These are phyloP conservation scores for Umimayanthus chanpuru DNA, from an alignment of 92 coral and sea anemone genomes.

Conservation along the genomic window DNA sequence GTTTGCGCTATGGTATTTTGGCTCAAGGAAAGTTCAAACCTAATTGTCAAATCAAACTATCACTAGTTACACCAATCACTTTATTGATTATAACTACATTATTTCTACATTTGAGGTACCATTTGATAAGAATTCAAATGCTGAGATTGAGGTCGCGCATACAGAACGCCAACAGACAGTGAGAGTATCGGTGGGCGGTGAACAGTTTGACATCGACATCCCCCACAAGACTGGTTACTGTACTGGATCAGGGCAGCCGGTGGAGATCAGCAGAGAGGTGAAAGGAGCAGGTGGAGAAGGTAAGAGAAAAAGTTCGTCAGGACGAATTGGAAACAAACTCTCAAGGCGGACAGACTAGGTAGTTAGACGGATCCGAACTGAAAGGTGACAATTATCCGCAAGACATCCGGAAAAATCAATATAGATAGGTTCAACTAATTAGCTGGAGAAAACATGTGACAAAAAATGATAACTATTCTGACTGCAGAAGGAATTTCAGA, in stretches of 20 bases:
- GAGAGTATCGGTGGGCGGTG: slow-evolving; percentile 48
- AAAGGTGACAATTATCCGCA: not conserved
- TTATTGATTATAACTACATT: not conserved
- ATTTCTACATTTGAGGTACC: not conserved
- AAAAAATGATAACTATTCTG: too few relatives aligned
- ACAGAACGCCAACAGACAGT: slow-evolving; percentile 49
- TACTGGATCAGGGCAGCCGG: slow-evolving; percentile 36
- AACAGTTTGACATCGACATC: slow-evolving; percentile 61
- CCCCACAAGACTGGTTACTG: slow-evolving; percentile 42
- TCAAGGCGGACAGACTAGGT: not conserved
- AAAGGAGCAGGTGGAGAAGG: slow-evolving; percentile 28
- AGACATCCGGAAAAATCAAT: too few relatives aligned
- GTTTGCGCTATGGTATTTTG: too few relatives aligned
- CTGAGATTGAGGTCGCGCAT: slow-evolving; percentile 73
- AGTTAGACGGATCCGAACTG: not conserved
- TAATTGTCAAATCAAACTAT: not conserved
- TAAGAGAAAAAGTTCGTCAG: not conserved
- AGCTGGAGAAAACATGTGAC: too few relatives aligned
- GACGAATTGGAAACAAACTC: not conserved
- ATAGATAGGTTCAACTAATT: too few relatives aligned
- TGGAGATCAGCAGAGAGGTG: slow-evolving; percentile 44
- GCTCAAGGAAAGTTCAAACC: too few relatives aligned
- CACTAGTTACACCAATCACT: too few relatives aligned
- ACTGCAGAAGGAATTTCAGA: too few relatives aligned
- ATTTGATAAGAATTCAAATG: slow-evolving; percentile 63